phyloP scores from a whole-genome alignment of 2,113 vertebrate genomes.

The Gymnobelideus leadbeateri region DNA sequence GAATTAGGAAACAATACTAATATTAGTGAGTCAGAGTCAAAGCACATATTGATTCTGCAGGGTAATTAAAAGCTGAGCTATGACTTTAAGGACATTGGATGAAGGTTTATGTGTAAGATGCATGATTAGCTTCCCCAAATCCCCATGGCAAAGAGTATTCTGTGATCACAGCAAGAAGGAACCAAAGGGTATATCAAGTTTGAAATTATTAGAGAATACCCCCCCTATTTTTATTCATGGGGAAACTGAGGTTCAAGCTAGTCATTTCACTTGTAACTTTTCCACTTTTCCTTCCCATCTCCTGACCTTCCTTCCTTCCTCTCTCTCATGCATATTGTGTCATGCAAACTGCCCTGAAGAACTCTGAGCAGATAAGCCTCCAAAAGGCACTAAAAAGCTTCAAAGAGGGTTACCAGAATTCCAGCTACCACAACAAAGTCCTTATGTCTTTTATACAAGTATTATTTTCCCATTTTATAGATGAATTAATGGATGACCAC shows the following conservation, averaged over 20 bases:
- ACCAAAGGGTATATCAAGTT: neutral
- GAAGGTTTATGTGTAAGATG: rapidly evolving
- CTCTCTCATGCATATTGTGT: neutral
- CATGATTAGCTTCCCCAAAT: neutral
- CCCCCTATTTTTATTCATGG: neutral
- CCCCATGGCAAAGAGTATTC: neutral
- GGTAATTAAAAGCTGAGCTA: rapidly evolving
- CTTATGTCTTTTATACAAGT: neutral
- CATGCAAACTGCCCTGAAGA: neutral
- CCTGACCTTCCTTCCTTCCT: neutral
- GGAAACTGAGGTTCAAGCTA: neutral
- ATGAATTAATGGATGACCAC: neutral
- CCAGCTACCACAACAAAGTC: neutral
- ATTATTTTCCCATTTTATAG: neutral
- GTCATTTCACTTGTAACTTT: neutral
- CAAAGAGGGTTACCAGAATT: neutral
- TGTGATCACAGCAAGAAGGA: neutral
- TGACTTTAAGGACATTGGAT: neutral
- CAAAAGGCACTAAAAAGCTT: neutral
- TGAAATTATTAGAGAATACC: neutral
- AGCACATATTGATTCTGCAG: neutral
- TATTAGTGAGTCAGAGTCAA: neutral
- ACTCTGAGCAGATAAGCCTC: neutral
- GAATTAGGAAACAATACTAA: neutral
- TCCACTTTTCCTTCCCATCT: neutral